Conservation (phyloP, 2,113 vertebrate species). For the Accipiter cooperii region DNA sequence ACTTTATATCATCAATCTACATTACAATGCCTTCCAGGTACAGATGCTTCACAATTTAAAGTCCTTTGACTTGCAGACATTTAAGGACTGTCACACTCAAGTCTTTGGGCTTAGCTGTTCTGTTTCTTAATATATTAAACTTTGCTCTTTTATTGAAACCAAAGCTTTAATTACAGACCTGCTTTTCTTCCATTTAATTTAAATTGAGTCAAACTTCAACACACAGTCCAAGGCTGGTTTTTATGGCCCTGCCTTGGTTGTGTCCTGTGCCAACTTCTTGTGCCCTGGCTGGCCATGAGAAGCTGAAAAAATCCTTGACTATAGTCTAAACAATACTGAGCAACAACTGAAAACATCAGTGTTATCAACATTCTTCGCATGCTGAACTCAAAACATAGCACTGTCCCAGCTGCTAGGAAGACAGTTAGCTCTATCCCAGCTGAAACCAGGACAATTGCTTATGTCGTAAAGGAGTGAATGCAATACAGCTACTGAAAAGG, state of each 20-base stretch:
- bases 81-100: neutral
- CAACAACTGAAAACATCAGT: too few relatives aligned
- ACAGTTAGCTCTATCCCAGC: too few relatives aligned
- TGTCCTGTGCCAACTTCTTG: too few relatives aligned
- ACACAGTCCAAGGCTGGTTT: neutral
- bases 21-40: neutral
- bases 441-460: too few relatives aligned
- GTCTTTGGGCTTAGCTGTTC: neutral
- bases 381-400: too few relatives aligned
- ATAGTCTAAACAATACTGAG: too few relatives aligned
- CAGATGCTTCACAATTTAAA: neutral
- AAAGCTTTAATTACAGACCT: neutral
- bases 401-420: too few relatives aligned
- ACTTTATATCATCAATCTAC: neutral
- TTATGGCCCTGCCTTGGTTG: accelerated
- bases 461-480: neutral
- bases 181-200: neutral
- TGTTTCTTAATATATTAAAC: neutral
- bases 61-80: neutral
- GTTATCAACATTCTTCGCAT: too few relatives aligned
- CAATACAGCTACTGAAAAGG: neutral
- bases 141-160: neutral
- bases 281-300: too few relatives aligned
- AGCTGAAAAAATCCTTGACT: too few relatives aligned
- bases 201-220: neutral